Base-by-base conservation (phyloP, 2,797 vertebrate genomes). In the Delichon dasypus region DNA sequence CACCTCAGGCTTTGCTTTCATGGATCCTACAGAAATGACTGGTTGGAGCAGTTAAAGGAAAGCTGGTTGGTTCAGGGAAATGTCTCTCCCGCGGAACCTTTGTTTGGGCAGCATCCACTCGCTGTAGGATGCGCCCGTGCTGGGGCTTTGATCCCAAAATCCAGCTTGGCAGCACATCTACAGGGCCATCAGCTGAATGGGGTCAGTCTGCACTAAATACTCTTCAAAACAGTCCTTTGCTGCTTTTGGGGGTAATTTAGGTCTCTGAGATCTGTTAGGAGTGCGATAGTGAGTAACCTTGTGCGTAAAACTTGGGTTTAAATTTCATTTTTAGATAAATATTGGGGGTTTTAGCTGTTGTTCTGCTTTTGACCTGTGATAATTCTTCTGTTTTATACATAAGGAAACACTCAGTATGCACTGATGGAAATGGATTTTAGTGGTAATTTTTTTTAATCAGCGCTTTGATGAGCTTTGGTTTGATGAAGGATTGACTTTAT, bases 51-150 rank as follows among this genome's bases (percentile, higher is more conserved):
- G 51, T 26, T 11, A 4, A 20, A 26, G 18, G 36, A 10, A 34
- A 42, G 1, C 13, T 3, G 25, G 10, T 30, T 10, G 44, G 3
- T 40, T 18, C 38, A 9, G 60, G 60, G 60, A 22, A 1, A 60
- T 11, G 4, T 21, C 6, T 53, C 5, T 38, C 16, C 44, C 5
- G 2, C 3, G 34, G 58, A 45, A 9, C 36, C 29, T 23, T 5
- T 21, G 13, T 17, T 51, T 5, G 73, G 26, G 10, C 12, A 18
- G 34, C 1, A 1, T 11, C 54, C 5, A 4, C 13, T 22, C 15
- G 3, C 6, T 4, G 54, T 2, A 1, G 57, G 54, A 38, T 0
- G 1, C 1, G 20, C 50, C 23, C 3, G 7, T 25, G 1, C 14
- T 0, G 0, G 26, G 22, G 30, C 71, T 74, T 21, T n/a, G 47